Evolutionary conservation across 2,888 invertebrate species (phyloP).

Genomic region (Cinara cedri): DNA sequence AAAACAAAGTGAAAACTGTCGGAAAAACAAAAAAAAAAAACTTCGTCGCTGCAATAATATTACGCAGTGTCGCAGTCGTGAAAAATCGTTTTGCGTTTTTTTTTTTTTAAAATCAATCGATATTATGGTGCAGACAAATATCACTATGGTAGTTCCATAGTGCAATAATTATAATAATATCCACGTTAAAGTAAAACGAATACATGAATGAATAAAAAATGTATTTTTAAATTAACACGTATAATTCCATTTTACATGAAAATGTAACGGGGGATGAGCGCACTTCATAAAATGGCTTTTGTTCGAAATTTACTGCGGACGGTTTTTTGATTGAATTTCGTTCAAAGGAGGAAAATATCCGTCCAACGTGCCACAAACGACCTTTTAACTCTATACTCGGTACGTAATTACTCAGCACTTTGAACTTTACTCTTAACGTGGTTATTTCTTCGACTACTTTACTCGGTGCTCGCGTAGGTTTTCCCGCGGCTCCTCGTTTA

Average conservation of each 20-base stretch:
- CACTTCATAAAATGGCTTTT: conserved; percentile 25
- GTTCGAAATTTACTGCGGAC: conserved; percentile 1
- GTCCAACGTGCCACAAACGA: conserved; percentile 14
- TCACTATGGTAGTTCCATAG: too few relatives aligned
- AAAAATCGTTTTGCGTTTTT: too few relatives aligned
- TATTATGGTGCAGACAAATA: too few relatives aligned
- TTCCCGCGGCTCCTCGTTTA: conserved; percentile 22
- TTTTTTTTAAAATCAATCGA: not conserved
- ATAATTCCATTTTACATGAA: too few relatives aligned
- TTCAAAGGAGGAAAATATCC: conserved; percentile 28
- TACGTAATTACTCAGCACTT: conserved; percentile 39
- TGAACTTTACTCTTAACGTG: conserved; percentile 47
- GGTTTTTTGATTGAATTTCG: conserved; percentile 30
- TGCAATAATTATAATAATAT: too few relatives aligned
- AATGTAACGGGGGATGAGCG: too few relatives aligned
- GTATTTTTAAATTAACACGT: not conserved
- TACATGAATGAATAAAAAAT: not conserved
- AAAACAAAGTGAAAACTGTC: not conserved
- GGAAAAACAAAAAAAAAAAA: too few relatives aligned
- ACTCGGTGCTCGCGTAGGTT: not conserved
- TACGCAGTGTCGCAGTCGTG: too few relatives aligned
- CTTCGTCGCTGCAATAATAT: too few relatives aligned
- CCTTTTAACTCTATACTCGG: conserved; percentile 18
- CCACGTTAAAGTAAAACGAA: too few relatives aligned
- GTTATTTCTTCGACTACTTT: conserved; percentile 40